Percentiles rank a stretch among this genome's conserved stretches.
Conservation (phyloP, 2,113 vertebrate genomes). For the Eurypyga helias region DNA sequence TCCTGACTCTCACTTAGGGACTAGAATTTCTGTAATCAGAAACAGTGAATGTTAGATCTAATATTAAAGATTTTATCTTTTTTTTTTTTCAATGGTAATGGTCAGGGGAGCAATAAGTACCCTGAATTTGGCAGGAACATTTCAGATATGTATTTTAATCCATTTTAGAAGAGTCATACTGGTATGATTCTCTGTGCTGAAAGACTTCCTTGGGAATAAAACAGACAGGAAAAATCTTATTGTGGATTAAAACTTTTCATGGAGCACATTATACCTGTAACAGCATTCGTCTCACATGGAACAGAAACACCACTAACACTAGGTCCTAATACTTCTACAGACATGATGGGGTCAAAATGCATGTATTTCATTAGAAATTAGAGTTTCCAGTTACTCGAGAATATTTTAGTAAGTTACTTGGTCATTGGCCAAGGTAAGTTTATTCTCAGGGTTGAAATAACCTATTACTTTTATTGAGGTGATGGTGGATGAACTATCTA, state of each 20-base stretch:
- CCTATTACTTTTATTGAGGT: background rate
- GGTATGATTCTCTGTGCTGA: background rate
- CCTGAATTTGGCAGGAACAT: background rate
- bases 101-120: background rate
- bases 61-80: background rate
- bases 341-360: background rate
- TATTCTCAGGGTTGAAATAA: background rate
- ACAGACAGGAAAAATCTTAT: background rate
- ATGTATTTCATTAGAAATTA: background rate
- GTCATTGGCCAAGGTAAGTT: background rate
- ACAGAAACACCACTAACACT: background rate
- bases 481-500: background rate
- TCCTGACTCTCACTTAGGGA: background rate
- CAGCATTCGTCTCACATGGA: fast-evolving
- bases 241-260: background rate
- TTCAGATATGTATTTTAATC: background rate
- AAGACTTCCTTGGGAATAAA: background rate
- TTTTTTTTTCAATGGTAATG: background rate
- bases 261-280: background rate
- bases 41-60: background rate
- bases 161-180: background rate
- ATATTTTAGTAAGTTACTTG: background rate
- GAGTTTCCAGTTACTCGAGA: background rate
- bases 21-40: background rate
- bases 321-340: background rate